These are phyloP conservation scores for Sebastolobus altivelis DNA, from an alignment of 2,797 vertebrate genomes.

Conservation along the genomic window DNA sequence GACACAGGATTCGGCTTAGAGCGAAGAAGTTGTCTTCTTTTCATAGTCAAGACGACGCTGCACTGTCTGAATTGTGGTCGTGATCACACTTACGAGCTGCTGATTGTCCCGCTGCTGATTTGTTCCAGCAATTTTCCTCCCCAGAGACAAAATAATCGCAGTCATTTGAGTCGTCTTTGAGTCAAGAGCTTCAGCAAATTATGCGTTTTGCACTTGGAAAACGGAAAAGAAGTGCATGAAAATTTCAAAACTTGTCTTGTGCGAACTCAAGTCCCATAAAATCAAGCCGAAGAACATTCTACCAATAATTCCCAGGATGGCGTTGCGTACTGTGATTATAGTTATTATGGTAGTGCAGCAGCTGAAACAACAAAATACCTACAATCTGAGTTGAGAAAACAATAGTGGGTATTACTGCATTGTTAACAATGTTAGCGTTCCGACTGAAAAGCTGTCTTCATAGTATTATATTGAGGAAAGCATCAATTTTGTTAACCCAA, in stretches of 20 bases:
- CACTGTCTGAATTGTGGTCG: constrained; percentile 11
- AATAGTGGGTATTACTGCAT: neutral
- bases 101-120: constrained; percentile 48
- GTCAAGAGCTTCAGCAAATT: constrained; percentile 31
- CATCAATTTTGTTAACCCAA: neutral
- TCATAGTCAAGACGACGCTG: neutral
- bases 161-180: constrained; percentile 38
- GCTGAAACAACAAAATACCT: neutral
- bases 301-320: neutral
- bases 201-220: constrained; percentile 21
- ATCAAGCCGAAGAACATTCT: neutral
- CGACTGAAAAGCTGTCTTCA: neutral
- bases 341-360: neutral
- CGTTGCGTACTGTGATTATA: constrained; percentile 5
- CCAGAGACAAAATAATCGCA: constrained; percentile 46
- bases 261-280: constrained; percentile 2
- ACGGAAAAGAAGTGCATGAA: constrained; percentile 14
- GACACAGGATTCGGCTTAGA: neutral
- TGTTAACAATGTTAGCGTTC: neutral
- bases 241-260: neutral
- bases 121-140: constrained; percentile 39
- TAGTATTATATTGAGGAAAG: neutral
- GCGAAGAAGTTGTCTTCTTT: neutral
- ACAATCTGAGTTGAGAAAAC: constrained; percentile 11
- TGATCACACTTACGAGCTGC: constrained; percentile 23